A percentile compares a stretch with the other conserved stretches of the same genome.
phyloP scores from a whole-genome alignment of 1,140 invertebrate species.

The Musca domestica region DNA sequence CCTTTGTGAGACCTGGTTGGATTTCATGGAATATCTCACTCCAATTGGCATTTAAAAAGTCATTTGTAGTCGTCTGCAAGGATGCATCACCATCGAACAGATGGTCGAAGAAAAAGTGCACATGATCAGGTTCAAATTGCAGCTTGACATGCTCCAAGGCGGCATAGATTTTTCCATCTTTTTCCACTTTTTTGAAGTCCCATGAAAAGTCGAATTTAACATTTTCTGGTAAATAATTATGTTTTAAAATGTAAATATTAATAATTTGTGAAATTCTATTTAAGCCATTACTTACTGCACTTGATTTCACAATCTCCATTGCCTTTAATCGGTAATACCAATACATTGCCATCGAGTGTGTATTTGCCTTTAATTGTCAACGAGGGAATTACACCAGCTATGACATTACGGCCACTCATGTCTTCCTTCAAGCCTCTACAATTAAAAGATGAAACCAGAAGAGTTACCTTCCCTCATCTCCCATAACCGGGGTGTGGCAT shows the following conservation, averaged over 20 bases:
- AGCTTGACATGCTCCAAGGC: conserved; percentile 27
- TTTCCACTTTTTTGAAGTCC: conserved; percentile 4
- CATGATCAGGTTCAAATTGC: conserved; percentile 14
- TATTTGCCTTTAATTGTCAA: conserved; percentile 56
- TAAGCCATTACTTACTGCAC: conserved; percentile 30
- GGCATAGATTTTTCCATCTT: not conserved
- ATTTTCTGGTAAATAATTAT: not conserved
- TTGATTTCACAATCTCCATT: conserved; percentile 47
- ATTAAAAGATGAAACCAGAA: not conserved
- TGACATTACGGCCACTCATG: conserved; percentile 24
- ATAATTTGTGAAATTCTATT: not conserved
- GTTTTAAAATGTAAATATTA: not conserved
- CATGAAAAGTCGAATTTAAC: not conserved
- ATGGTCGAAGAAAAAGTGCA: conserved; percentile 40
- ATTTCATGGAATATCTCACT: conserved; percentile 56
- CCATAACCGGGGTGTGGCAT: conserved; percentile 28
- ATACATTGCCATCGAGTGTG: conserved; percentile 55
- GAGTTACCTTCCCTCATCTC: too few relatives aligned
- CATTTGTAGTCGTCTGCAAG: conserved; percentile 56
- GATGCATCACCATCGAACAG: conserved; percentile 54
- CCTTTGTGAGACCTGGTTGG: conserved; percentile 29
- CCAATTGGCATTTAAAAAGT: conserved; percentile 63
- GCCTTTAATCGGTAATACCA: conserved; percentile 59
- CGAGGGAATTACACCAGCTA: conserved; percentile 31
- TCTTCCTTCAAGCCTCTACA: conserved; percentile 19